These are phyloP conservation scores for Pogona vitticeps DNA, from an alignment of 2,113 vertebrate genomes.

Conservation along the genomic window DNA sequence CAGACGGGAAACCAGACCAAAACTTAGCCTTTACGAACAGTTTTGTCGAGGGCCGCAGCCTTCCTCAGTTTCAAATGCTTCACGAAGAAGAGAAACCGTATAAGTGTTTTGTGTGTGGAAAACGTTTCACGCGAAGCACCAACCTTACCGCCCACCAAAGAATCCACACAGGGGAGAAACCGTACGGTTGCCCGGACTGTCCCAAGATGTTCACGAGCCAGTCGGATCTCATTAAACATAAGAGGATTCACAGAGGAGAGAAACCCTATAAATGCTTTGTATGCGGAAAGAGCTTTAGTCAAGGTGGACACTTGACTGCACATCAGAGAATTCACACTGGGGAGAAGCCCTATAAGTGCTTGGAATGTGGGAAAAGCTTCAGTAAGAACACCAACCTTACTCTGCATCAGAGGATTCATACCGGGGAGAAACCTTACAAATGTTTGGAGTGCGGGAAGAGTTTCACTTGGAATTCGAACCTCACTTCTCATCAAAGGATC, in stretches of 20 bases:
- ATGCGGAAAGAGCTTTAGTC: constrained; percentile 70
- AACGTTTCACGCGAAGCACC: constrained; percentile 48
- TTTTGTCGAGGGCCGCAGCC: background rate
- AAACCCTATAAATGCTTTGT: constrained; percentile 68
- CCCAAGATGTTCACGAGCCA: constrained; percentile 65
- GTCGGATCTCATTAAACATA: constrained; percentile 68
- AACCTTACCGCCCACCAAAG: constrained; percentile 52
- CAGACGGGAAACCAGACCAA: background rate
- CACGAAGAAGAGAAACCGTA: constrained; percentile 45
- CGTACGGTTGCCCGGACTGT: constrained; percentile 54
- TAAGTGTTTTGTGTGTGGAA: constrained; percentile 59
- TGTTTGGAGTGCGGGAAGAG: constrained; percentile 73
- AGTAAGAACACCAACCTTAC: constrained; percentile 67
- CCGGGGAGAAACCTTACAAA: constrained; percentile 67
- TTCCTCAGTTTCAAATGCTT: background rate
- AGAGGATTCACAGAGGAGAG: constrained; percentile 68
- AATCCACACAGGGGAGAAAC: constrained; percentile 65
- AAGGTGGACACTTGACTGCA: constrained; percentile 66
- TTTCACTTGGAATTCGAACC: constrained; percentile 84
- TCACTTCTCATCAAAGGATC: constrained; percentile 85
- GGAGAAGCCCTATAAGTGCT: constrained; percentile 68
- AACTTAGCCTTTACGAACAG: background rate
- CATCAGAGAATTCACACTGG: constrained; percentile 69
- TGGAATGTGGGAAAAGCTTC: constrained; percentile 66
- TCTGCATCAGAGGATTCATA: constrained; percentile 67